These are phyloP conservation scores for Fringilla coelebs DNA, from an alignment of 2,797 vertebrate species.

Conservation along the genomic window DNA sequence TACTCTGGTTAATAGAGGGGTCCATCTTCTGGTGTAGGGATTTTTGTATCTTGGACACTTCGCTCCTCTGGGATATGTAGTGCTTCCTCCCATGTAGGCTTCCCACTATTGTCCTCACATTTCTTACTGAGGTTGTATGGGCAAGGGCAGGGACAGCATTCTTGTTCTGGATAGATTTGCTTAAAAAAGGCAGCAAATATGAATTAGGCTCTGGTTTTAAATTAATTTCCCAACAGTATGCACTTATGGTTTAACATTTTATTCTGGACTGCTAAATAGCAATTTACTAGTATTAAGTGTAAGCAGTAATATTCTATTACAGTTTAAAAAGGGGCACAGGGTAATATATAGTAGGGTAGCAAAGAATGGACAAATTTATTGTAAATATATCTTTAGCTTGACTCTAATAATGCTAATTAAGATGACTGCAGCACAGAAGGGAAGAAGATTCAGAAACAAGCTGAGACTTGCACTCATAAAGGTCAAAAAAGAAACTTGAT, in stretches of 20 bases:
- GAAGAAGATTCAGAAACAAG: background rate
- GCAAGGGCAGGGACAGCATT: background rate
- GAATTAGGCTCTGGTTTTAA: background rate
- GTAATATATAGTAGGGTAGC: background rate
- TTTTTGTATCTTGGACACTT: background rate
- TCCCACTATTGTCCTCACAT: background rate
- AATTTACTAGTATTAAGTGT: background rate
- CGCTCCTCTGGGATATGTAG: background rate
- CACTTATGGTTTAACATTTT: background rate
- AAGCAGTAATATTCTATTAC: background rate
- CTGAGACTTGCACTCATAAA: background rate
- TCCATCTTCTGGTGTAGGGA: background rate
- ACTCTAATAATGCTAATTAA: background rate
- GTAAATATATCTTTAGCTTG: background rate
- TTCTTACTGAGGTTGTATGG: background rate
- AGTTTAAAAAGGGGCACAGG: background rate
- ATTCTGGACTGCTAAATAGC: background rate
- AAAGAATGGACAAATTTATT: background rate
- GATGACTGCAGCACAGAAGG: background rate
- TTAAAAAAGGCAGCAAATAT: background rate
- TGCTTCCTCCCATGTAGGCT: fast-evolving
- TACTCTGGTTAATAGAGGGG: background rate
- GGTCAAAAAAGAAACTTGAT: background rate
- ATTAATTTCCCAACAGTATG: background rate
- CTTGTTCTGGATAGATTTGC: background rate